phyloP scores from a whole-genome alignment of 2,888 invertebrate genomes.

The Lycocerus yunnanus region DNA sequence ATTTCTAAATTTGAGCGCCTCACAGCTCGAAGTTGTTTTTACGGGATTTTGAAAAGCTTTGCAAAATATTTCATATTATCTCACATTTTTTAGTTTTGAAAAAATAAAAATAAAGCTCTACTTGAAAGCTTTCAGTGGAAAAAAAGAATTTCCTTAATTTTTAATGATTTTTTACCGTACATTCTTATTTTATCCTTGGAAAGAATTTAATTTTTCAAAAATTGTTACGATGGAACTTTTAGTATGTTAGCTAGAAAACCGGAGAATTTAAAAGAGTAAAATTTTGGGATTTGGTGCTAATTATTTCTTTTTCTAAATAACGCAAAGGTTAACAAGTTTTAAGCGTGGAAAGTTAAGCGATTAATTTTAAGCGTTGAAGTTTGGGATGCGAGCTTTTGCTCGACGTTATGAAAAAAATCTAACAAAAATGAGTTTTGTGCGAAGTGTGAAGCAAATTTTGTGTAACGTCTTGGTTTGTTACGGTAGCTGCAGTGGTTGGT shows the following conservation, averaged over 20 bases:
- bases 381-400: neutral
- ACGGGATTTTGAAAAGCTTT: too few species aligned
- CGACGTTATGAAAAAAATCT: neutral
- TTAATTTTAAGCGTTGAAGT: neutral
- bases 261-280: neutral
- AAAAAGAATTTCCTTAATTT: too few species aligned
- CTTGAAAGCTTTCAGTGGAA: too few species aligned
- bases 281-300: neutral
- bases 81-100: too few species aligned
- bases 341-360: neutral
- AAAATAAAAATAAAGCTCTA: too few species aligned
- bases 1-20: too few species aligned
- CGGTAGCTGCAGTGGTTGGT: conserved; percentile 14
- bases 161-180: too few species aligned
- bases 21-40: too few species aligned
- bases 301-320: neutral
- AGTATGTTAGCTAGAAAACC: neutral
- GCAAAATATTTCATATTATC: too few species aligned
- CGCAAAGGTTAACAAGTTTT: neutral
- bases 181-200: too few species aligned
- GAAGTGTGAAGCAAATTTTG: conserved; percentile 9
- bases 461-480: conserved; percentile 16
- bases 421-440: neutral
- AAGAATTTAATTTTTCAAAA: too few species aligned
- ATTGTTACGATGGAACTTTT: neutral